A percentile compares a stretch with the other conserved stretches of the same genome.
These are phyloP conservation scores for Talpa occidentalis DNA, from an alignment of 2,113 vertebrate species.

Conservation along the genomic window DNA sequence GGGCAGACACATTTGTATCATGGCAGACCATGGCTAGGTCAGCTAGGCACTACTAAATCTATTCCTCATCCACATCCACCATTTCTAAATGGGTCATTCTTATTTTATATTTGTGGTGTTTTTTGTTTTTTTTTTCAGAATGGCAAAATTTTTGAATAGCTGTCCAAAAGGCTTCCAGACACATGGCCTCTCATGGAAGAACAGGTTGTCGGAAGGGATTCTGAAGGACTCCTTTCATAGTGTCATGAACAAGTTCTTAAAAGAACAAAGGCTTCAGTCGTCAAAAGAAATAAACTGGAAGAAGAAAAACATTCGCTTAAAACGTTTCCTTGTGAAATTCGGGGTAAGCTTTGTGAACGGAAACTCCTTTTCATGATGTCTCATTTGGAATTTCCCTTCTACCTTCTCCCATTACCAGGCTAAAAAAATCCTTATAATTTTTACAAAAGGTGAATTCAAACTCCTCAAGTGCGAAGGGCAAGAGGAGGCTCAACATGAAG, in stretches of 20 bases:
- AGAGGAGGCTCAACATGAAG: not conserved
- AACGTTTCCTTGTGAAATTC: not conserved
- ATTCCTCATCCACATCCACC: fast-evolving
- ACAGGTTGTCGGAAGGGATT: not conserved
- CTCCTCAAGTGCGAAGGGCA: not conserved
- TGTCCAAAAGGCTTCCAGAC: not conserved
- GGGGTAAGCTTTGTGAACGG: no score
- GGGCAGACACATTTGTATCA: not conserved
- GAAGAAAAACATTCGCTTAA: not conserved
- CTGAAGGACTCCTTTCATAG: not conserved
- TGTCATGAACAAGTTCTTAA: not conserved
- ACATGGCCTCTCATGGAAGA: not conserved
- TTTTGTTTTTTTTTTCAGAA: not conserved
- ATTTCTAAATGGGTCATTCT: not conserved
- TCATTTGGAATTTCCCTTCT: not conserved
- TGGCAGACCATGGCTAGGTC: not conserved
- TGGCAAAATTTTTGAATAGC: not conserved
- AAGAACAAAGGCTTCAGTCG: not conserved
- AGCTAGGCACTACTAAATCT: fast-evolving
- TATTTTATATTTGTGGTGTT: not conserved
- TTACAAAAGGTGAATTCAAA: not conserved
- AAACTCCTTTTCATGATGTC: not conserved
- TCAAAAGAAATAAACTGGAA: not conserved
- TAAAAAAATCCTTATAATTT: no score
- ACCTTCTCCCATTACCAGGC: not conserved